Conservation (phyloP, 2,113 vertebrate species). For the Poicephalus meyeri region DNA sequence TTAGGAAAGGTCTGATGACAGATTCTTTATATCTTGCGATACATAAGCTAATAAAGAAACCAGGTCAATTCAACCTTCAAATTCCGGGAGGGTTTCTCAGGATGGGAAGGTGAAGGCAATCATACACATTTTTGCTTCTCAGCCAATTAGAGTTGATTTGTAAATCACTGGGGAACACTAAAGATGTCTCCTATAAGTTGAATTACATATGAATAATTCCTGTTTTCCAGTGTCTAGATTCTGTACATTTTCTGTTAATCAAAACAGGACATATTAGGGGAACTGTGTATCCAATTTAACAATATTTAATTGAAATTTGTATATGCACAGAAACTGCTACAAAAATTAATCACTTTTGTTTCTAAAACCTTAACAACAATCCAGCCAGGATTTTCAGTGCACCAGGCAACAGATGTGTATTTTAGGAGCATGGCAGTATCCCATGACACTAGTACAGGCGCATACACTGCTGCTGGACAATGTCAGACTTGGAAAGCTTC, state of each 20-base stretch:
- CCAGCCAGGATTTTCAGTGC: neutral
- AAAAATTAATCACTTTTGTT: neutral
- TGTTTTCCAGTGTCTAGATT: neutral
- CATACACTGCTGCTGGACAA: neutral
- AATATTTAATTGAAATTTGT: neutral
- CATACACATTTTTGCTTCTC: slow-evolving; percentile 5
- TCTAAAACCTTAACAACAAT: neutral
- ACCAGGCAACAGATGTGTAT: neutral
- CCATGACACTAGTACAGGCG: neutral
- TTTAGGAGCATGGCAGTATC: slow-evolving; percentile 26
- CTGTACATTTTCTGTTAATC: neutral
- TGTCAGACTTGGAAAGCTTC: neutral
- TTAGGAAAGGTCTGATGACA: slow-evolving; percentile 9
- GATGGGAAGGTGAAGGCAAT: slow-evolving; percentile 6
- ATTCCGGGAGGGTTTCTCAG: slow-evolving; percentile 4
- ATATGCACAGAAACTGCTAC: neutral
- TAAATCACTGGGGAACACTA: slow-evolving; percentile 1
- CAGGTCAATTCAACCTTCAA: slow-evolving; percentile 37
- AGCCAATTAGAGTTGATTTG: slow-evolving; percentile 5
- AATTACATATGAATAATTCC: neutral
- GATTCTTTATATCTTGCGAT: neutral
- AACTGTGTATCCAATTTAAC: neutral
- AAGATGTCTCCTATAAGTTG: neutral
- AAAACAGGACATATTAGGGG: neutral
- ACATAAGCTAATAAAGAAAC: slow-evolving; percentile 4